Conservation (phyloP, 2,113 vertebrate species). For the Periophthalmus modestus region DNA sequence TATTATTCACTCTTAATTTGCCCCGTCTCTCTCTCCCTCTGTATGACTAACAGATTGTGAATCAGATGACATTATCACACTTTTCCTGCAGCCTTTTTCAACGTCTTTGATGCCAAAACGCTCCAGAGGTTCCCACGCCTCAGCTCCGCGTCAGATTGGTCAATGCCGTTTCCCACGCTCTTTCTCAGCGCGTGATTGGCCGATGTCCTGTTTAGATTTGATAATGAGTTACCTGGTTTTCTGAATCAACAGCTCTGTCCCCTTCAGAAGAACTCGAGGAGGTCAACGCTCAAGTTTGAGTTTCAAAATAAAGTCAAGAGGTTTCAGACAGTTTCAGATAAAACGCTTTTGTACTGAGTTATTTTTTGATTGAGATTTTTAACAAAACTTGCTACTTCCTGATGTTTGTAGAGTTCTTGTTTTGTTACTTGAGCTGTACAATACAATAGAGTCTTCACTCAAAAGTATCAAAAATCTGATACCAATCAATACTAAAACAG, state of each 20-base stretch:
- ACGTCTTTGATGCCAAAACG: background rate
- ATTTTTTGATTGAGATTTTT: too few species aligned
- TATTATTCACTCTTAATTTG: background rate
- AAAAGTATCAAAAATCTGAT: too few species aligned
- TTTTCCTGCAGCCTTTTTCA: background rate
- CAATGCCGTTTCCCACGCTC: background rate
- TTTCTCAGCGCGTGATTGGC: slow-evolving; percentile 31
- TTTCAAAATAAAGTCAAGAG: background rate
- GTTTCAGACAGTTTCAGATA: background rate
- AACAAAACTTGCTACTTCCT: too few species aligned
- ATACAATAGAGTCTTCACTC: too few species aligned
- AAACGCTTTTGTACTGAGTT: background rate
- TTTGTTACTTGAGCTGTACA: too few species aligned
- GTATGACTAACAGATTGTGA: background rate
- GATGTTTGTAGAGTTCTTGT: too few species aligned
- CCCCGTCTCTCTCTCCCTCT: too few species aligned
- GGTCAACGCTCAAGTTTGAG: background rate
- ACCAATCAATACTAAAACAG: too few species aligned
- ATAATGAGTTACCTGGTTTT: slow-evolving; percentile 58
- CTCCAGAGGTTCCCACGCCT: background rate
- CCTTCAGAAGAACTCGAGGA: slow-evolving; percentile 18
- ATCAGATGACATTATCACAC: background rate
- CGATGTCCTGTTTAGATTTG: slow-evolving; percentile 36
- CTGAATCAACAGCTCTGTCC: slow-evolving; percentile 34
- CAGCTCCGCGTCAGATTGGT: background rate